These are phyloP conservation scores for Phortica magna DNA, from an alignment of 2,888 invertebrate species.

Conservation along the genomic window DNA sequence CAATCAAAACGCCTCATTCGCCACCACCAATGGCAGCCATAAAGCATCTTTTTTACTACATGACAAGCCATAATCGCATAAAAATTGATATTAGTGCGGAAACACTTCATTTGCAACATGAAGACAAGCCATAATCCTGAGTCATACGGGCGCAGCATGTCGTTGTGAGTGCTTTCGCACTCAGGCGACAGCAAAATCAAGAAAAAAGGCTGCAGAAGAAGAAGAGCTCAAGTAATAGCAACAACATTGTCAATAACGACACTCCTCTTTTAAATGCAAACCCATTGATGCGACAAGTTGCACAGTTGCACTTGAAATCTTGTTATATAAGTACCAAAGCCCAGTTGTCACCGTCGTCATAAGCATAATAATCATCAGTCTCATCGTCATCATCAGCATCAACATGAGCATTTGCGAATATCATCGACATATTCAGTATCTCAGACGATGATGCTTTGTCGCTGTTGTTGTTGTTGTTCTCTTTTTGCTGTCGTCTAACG, in stretches of 20 bases:
- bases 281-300: constrained; percentile 16
- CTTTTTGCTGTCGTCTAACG: constrained; percentile 2
- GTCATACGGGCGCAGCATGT: neutral
- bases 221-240: too few species aligned
- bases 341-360: neutral
- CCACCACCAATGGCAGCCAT: neutral
- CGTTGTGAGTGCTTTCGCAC: neutral
- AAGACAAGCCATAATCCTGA: constrained; percentile 1
- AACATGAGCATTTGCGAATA: neutral
- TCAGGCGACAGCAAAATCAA: neutral
- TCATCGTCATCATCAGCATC: neutral
- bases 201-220: too few species aligned
- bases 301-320: constrained; percentile 22
- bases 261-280: neutral
- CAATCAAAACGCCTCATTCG: neutral
- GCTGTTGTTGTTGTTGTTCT: neutral
- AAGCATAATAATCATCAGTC: too few species aligned
- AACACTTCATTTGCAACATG: constrained; percentile 35
- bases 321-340: constrained; percentile 28
- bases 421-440: neutral
- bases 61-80: constrained; percentile 54
- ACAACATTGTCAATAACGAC: neutral
- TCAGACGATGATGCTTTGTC: neutral
- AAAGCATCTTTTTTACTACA: neutral
- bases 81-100: constrained; percentile 41